Evolutionary conservation across 2,888 invertebrate genomes (phyloP).

Genomic region (Nomada fabriciana): DNA sequence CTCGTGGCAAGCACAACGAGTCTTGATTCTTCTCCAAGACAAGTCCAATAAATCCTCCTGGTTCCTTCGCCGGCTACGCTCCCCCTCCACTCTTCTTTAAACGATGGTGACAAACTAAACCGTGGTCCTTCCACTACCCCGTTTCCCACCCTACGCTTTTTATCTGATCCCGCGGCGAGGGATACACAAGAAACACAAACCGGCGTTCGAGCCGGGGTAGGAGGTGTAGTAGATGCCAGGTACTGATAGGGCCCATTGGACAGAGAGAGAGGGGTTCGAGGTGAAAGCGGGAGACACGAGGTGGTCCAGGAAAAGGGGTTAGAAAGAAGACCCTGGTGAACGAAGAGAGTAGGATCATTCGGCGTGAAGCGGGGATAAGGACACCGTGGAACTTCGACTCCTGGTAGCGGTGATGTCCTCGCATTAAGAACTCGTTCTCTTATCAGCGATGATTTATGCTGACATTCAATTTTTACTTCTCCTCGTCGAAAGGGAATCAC

Average conservation of each 20-base stretch:
- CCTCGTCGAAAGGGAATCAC: conserved; percentile 73
- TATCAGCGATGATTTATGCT: conserved; percentile 76
- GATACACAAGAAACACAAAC: conserved; percentile 75
- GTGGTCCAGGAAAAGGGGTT: conserved; percentile 67
- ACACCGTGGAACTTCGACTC: conserved; percentile 35
- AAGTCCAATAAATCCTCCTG: conserved; percentile 76
- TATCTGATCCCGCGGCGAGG: conserved; percentile 75
- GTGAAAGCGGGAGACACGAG: conserved; percentile 34
- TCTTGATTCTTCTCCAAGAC: conserved; percentile 76
- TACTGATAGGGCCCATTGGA: conserved; percentile 54
- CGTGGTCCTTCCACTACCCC: conserved; percentile 66
- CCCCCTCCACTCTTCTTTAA: conserved; percentile 54
- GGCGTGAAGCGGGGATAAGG: conserved; percentile 38
- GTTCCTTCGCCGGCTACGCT: conserved; percentile 50
- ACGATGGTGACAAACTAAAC: conserved; percentile 77
- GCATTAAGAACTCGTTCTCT: conserved; percentile 78
- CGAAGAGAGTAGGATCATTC: conserved; percentile 18
- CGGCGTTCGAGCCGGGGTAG: conserved; percentile 40
- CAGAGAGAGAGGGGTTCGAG: conserved; percentile 14
- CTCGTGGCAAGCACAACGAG: conserved; percentile 74
- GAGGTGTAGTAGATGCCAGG: conserved; percentile 66
- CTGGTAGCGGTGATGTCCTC: conserved; percentile 77
- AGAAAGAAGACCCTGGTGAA: conserved; percentile 58
- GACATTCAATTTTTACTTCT: conserved; percentile 74
- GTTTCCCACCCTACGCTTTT: conserved; percentile 67